A percentile compares a stretch with the other conserved stretches of the same genome.
Conservation (phyloP, 2,888 invertebrate genomes). For the Blastobasis adustella region DNA sequence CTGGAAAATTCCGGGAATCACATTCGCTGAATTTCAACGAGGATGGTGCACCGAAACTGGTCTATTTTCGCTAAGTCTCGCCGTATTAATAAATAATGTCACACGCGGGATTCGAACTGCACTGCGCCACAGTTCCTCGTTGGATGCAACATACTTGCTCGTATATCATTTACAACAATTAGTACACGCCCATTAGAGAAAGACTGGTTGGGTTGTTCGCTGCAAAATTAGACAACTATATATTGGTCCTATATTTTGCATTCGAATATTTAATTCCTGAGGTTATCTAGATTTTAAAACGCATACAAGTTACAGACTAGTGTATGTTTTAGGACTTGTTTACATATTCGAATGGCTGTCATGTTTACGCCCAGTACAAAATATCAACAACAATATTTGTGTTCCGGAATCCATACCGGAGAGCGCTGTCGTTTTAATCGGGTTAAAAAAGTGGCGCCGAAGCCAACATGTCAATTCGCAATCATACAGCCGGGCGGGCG, state of each 20-base stretch:
- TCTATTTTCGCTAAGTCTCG: constrained; percentile 33
- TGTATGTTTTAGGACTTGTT: too few relatives aligned
- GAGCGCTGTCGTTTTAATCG: neutral
- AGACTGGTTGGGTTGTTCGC: too few relatives aligned
- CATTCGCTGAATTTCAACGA: neutral
- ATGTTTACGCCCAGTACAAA: too few relatives aligned
- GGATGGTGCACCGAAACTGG: constrained; percentile 16
- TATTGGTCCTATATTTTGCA: too few relatives aligned
- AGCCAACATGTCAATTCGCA: constrained; percentile 35
- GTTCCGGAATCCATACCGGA: too few relatives aligned
- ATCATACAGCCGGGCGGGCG: constrained; percentile 25
- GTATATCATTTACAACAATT: constrained; percentile 28
- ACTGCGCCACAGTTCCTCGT: constrained; percentile 21
- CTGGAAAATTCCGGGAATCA: too few relatives aligned
- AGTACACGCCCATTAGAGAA: constrained; percentile 9
- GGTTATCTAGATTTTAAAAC: too few relatives aligned
- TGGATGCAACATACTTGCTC: constrained; percentile 16
- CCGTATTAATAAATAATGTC: constrained; percentile 30
- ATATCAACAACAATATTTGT: too few relatives aligned
- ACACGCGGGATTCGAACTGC: constrained; percentile 38
- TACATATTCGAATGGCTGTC: too few relatives aligned
- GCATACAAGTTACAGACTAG: too few relatives aligned
- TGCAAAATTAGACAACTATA: too few relatives aligned
- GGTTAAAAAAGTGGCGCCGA: constrained; percentile 17
- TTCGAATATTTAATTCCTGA: too few relatives aligned